Evolutionary conservation across 2,113 vertebrate species (phyloP).

Genomic region (Tetraodon nigroviridis): DNA sequence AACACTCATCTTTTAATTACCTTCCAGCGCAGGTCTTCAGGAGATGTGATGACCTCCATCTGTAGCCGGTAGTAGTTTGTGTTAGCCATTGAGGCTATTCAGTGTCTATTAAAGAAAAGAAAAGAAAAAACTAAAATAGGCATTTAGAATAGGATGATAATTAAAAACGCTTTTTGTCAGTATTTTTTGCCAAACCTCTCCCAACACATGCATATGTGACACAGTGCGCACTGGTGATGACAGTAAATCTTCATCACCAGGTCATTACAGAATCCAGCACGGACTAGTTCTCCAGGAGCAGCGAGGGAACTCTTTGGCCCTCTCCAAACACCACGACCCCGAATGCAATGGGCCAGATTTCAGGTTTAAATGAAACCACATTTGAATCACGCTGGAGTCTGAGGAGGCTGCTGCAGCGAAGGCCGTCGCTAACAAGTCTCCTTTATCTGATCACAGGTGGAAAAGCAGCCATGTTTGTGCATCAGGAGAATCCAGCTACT

Average conservation of each 20-base stretch:
- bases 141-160: not conserved
- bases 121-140: too few relatives aligned
- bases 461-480: too few relatives aligned
- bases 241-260: slow-evolving; percentile 34
- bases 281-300: slow-evolving; percentile 34
- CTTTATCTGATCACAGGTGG: too few relatives aligned
- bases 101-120: too few relatives aligned
- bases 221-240: slow-evolving; percentile 17
- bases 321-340: too few relatives aligned
- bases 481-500: too few relatives aligned
- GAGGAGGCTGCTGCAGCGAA: too few relatives aligned
- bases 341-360: too few relatives aligned
- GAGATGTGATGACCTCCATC: slow-evolving; percentile 50
- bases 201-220: slow-evolving; percentile 16
- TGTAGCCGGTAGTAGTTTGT: slow-evolving; percentile 35
- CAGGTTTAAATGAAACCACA: too few relatives aligned
- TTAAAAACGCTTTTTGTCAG: not conserved
- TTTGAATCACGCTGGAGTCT: too few relatives aligned
- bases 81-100: slow-evolving; percentile 1
- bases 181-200: not conserved
- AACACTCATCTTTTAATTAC: slow-evolving; percentile 71
- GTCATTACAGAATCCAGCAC: slow-evolving; percentile 38
- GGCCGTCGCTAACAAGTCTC: too few relatives aligned
- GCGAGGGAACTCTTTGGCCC: slow-evolving; percentile 3
- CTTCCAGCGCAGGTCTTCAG: slow-evolving; percentile 56